Evolutionary conservation across 1,140 invertebrate genomes (phyloP), one percentile per base, ranked within the genome.

Genomic region (Halesus radiatus): DNA sequence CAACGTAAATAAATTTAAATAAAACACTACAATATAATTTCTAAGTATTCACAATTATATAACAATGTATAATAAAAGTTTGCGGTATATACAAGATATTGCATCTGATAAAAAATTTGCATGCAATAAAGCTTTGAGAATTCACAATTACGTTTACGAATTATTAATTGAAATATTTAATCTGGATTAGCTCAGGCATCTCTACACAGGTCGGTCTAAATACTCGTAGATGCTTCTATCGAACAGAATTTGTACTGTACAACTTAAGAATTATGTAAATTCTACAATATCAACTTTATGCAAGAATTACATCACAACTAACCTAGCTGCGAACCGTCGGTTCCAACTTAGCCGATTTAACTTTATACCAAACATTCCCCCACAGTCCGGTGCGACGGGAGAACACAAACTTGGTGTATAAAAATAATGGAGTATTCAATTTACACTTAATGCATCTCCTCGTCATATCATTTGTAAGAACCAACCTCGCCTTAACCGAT

Each of bases 51-150:
- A 79, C 78, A 79, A 74, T 45, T 79, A 74, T 62, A 62, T 52
- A 74, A 79, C 68, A 74, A 79, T 79, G 78, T 79, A 79, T 78
- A 79, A 79, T 79, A 79, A 79, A 74, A 64, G 22, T 79, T 58
- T 75, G 20, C 70, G n/a, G 29, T 74, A 74, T 79, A 64, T 79
- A 79, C 60, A 79, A 70, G 32, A 32, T 75, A 79, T 64, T 64
- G 78, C 78, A 66, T 64, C 53, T 75, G 37, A 37, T 20, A 18
- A 72, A 73, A 56, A 72, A 79, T 79, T 16, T 75, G 66, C 56
- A 79, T 62, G 78, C 78, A 75, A 79, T 79, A 74, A 79, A 79
- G 45, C 60, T 79, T 64, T 52, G 66, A 79, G 68, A 79, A 74
- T 74, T 74, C 53, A 66, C 32, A 54, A 79, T 54, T 79, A 37